Evolutionary conservation across 2,113 vertebrate species (phyloP).

Genomic region (Aptenodytes patagonicus): DNA sequence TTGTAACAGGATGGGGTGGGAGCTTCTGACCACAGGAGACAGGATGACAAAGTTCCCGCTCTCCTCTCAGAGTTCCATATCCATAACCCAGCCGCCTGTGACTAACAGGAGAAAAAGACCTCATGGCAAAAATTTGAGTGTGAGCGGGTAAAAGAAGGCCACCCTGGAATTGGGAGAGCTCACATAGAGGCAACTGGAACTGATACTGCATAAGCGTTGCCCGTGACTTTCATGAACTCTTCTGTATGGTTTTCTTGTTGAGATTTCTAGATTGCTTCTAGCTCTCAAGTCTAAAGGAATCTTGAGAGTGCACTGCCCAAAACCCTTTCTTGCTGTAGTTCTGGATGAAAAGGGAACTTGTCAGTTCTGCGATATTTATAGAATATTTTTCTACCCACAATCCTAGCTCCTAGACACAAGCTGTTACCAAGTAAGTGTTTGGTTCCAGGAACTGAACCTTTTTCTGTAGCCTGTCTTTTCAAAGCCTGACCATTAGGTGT

Average conservation of each 20-base stretch:
- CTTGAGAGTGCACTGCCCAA: background rate
- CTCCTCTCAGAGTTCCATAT: background rate
- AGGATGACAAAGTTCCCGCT: background rate
- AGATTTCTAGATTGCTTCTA: background rate
- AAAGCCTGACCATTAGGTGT: constrained; percentile 15
- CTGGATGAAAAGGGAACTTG: constrained; percentile 7
- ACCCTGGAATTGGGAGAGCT: background rate
- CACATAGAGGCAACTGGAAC: accelerated
- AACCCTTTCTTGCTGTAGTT: background rate
- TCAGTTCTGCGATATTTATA: constrained; percentile 30
- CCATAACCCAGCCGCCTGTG: background rate
- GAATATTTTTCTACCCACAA: constrained; percentile 56
- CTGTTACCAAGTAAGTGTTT: constrained; percentile 32
- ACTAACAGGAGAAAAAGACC: background rate
- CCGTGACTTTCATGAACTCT: background rate
- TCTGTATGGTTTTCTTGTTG: background rate
- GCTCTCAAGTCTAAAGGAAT: background rate
- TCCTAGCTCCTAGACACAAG: constrained; percentile 37
- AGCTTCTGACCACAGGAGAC: background rate
- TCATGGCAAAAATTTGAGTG: background rate
- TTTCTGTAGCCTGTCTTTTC: background rate
- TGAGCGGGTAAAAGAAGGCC: background rate
- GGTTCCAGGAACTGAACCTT: constrained; percentile 30
- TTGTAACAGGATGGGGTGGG: background rate
- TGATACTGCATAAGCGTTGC: background rate